Conservation (phyloP, 2,797 vertebrate genomes). For the Hippocampus kuda region DNA sequence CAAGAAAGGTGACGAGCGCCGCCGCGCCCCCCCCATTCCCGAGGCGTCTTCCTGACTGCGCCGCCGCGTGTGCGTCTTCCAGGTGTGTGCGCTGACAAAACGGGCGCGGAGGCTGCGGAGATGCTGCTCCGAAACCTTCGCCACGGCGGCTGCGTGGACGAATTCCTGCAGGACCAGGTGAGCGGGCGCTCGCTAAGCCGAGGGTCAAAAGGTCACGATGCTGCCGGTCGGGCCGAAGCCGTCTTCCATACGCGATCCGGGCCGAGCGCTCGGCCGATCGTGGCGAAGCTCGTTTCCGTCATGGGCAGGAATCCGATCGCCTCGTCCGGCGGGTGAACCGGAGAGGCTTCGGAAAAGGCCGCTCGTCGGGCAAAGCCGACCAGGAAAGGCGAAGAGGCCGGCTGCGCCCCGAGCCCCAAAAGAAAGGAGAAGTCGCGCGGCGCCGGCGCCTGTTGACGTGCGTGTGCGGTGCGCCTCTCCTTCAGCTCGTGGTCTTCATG, state of each 20-base stretch:
- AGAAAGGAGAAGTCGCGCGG: neutral
- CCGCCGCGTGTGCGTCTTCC: conserved; percentile 9
- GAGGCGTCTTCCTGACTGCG: no score
- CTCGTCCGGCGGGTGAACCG: no score
- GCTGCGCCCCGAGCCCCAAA: no score
- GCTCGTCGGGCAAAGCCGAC: no score
- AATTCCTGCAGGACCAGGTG: conserved; percentile 96
- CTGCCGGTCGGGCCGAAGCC: no score
- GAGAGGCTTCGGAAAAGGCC: no score
- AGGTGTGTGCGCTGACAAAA: conserved; percentile 87
- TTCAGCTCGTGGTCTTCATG: conserved; percentile 93
- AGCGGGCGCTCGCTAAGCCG: neutral
- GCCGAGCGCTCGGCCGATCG: no score
- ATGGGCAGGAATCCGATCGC: no score
- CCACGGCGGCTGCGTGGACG: conserved; percentile 90
- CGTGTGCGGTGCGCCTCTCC: neutral
- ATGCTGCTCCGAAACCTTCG: conserved; percentile 86
- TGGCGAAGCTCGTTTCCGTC: no score
- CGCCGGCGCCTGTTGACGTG: neutral
- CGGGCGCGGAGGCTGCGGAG: conserved; percentile 90
- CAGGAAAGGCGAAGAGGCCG: no score
- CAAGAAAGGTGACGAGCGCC: conserved; percentile 78
- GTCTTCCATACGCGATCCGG: no score
- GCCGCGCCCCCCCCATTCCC: neutral
- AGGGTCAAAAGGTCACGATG: no score